Evolutionary conservation across 2,797 vertebrate species (phyloP).

Genomic region (Phoxinus dragarum): DNA sequence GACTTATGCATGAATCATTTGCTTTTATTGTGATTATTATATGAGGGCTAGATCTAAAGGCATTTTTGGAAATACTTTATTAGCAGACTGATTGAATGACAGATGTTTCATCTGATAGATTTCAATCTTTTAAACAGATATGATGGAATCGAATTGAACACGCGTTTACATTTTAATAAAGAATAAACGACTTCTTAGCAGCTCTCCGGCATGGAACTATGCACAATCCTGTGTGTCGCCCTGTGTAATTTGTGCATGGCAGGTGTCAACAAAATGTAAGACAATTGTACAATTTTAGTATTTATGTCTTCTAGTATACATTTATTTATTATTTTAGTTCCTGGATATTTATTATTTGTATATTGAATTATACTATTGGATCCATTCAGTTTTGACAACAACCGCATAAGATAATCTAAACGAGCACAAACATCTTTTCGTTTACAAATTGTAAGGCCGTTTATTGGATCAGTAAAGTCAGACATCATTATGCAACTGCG

Average conservation of each 20-base stretch:
- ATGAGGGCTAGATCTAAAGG: not conserved
- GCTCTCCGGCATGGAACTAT: conserved; percentile 15
- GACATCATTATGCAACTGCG: too few relatives aligned
- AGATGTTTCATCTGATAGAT: not conserved
- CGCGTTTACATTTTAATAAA: not conserved
- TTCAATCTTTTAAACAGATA: not conserved
- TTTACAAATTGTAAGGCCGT: not conserved
- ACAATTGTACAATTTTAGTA: not conserved
- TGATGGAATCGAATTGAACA: not conserved
- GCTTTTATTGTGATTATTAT: not conserved
- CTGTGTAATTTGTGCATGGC: conserved; percentile 21
- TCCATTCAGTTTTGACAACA: not conserved
- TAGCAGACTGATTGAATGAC: not conserved
- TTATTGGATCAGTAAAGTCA: not conserved
- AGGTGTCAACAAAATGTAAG: not conserved
- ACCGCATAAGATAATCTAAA: not conserved
- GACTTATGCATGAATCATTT: conserved; percentile 10
- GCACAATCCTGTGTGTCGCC: not conserved
- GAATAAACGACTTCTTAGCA: not conserved
- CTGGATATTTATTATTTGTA: not conserved
- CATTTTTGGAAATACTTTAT: not conserved
- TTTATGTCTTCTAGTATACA: not conserved
- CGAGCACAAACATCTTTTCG: not conserved
- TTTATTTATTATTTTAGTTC: not conserved
- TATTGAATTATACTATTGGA: not conserved